Conservation (phyloP, 2,888 invertebrate species). For the Ophion costatus region DNA sequence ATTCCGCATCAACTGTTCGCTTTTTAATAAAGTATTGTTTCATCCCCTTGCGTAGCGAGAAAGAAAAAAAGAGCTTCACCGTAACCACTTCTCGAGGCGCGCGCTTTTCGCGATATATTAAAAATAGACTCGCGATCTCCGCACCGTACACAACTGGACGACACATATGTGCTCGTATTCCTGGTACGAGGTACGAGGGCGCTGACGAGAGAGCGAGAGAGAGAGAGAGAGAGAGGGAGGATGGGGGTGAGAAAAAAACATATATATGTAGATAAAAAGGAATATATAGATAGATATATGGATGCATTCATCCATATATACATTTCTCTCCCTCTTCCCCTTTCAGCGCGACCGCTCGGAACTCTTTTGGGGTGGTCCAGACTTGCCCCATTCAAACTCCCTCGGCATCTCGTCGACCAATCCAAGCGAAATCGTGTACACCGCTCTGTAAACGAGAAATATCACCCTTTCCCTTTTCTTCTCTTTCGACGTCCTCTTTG, state of each 20-base stretch:
- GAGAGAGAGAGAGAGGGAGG: not conserved
- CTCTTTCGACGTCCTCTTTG: conserved; percentile 45
- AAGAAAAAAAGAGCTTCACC: not conserved
- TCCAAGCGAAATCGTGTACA: conserved; percentile 55
- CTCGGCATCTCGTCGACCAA: conserved; percentile 47
- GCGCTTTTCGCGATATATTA: conserved; percentile 60
- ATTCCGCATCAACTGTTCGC: conserved; percentile 49
- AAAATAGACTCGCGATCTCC: conserved; percentile 55
- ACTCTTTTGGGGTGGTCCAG: conserved; percentile 60
- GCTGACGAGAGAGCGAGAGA: not conserved
- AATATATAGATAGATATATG: not conserved
- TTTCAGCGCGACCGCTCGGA: conserved; percentile 35
- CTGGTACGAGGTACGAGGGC: conserved; percentile 4
- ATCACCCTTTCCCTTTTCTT: not conserved
- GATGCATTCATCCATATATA: not conserved
- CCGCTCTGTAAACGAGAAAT: conserved; percentile 33
- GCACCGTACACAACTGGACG: not conserved
- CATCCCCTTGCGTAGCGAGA: conserved; percentile 34
- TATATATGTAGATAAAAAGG: not conserved
- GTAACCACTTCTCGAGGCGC: conserved; percentile 28
- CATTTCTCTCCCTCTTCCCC: not conserved
- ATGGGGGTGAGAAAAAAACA: not conserved
- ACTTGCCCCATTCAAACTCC: conserved; percentile 1
- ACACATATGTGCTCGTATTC: conserved; percentile 19
- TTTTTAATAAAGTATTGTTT: conserved; percentile 69